Percentiles rank a stretch among this genome's conserved stretches.
These are phyloP conservation scores for Aptenodytes patagonicus DNA, from an alignment of 2,113 vertebrate genomes.

Conservation along the genomic window DNA sequence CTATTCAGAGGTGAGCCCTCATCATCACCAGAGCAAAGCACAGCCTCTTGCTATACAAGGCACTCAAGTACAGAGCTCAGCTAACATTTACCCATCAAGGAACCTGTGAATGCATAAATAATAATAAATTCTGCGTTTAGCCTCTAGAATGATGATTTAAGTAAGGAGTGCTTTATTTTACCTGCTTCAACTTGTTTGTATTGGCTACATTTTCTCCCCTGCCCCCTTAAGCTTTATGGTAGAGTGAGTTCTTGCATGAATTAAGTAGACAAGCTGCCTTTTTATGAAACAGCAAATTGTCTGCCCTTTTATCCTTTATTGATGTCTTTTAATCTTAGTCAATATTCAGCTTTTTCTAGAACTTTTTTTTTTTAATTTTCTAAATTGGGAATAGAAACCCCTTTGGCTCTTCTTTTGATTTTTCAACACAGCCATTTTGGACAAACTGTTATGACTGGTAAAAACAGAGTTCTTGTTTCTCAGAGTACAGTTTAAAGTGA, in stretches of 20 bases:
- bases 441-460: neutral
- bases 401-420: neutral
- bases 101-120: neutral
- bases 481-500: neutral
- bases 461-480: neutral
- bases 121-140: neutral
- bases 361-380: neutral
- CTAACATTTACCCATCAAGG: neutral
- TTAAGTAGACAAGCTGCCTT: neutral
- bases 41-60: constrained; percentile 40
- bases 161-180: neutral
- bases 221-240: neutral
- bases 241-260: neutral
- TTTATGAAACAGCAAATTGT: neutral
- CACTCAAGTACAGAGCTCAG: neutral
- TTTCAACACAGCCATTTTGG: neutral
- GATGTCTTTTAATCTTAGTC: neutral
- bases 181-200: neutral
- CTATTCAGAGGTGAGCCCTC: constrained; percentile 54
- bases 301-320: neutral
- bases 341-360: neutral
- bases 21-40: constrained; percentile 54
- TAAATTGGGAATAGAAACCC: neutral
- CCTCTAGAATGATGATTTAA: neutral
- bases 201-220: neutral